Percentiles rank a stretch among this genome's conserved stretches.
phyloP scores from a whole-genome alignment of 2,888 invertebrate species.

The Andrena marginata region DNA sequence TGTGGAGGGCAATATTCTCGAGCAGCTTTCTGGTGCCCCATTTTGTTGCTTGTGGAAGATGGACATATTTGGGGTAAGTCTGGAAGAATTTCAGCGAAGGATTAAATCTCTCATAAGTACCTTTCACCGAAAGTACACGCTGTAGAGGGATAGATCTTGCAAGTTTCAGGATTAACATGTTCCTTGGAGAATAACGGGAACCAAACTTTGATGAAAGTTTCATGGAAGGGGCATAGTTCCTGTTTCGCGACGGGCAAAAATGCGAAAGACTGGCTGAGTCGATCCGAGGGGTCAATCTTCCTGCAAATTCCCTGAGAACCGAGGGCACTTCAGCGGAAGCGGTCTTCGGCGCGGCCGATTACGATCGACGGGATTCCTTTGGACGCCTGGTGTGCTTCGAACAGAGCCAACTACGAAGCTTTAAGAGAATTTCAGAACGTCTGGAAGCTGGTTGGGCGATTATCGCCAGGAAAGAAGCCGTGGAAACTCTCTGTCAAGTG shows the following conservation, averaged over 20 bases:
- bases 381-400: slow-evolving; percentile 25
- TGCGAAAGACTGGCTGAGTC: slow-evolving; percentile 64
- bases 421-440: slow-evolving; percentile 27
- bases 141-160: background rate
- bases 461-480: slow-evolving; percentile 21
- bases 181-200: slow-evolving; percentile 5
- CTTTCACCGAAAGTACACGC: slow-evolving; percentile 15
- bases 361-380: slow-evolving; percentile 52
- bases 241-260: slow-evolving; percentile 47
- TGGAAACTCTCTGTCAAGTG: slow-evolving; percentile 19
- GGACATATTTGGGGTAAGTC: background rate
- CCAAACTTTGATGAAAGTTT: slow-evolving; percentile 10
- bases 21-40: too few species aligned
- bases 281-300: slow-evolving; percentile 64
- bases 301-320: slow-evolving; percentile 45
- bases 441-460: slow-evolving; percentile 33
- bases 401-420: slow-evolving; percentile 32
- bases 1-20: too few species aligned
- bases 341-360: slow-evolving; percentile 45
- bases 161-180: slow-evolving; percentile 35
- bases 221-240: slow-evolving; percentile 33
- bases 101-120: background rate
- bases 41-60: background rate
- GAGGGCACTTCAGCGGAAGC: slow-evolving; percentile 38
- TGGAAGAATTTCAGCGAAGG: slow-evolving; percentile 6